phyloP scores from a whole-genome alignment of 2,113 vertebrate species.

The Edolisoma coerulescens region DNA sequence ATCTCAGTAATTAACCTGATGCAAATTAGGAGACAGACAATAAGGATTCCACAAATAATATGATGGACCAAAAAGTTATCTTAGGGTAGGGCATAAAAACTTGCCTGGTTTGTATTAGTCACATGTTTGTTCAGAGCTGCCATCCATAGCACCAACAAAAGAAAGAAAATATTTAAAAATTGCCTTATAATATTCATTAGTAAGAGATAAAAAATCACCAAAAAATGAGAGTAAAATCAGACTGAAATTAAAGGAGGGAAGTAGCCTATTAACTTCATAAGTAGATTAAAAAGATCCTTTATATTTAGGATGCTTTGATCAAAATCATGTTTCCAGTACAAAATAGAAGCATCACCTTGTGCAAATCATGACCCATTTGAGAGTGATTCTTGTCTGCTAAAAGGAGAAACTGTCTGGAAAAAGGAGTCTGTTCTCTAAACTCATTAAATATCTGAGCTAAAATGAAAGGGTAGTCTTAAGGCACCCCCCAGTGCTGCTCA shows the following conservation, averaged over 20 bases:
- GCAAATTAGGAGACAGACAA: not conserved
- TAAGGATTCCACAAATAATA: not conserved
- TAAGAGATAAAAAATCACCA: not conserved
- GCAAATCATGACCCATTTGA: not conserved
- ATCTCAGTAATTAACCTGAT: slow-evolving; percentile 14
- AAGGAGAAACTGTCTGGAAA: not conserved
- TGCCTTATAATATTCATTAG: not conserved
- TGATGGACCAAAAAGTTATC: not conserved
- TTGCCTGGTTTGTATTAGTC: not conserved
- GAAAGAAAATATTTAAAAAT: not conserved
- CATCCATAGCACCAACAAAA: not conserved
- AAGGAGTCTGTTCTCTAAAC: not conserved
- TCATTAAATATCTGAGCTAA: not conserved
- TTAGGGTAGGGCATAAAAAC: not conserved
- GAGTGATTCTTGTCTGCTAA: not conserved
- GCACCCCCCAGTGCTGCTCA: not conserved
- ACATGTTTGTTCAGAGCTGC: not conserved
- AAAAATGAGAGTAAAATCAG: not conserved
- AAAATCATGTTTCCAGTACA: not conserved
- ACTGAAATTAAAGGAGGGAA: not conserved
- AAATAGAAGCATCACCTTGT: not conserved
- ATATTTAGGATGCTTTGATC: not conserved
- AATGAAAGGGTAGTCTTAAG: not conserved
- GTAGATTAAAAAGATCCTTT: not conserved
- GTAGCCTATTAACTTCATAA: not conserved